Percentiles rank a stretch among this genome's conserved stretches.
phyloP scores from a whole-genome alignment of 2,113 vertebrate species.

The Lasiurus borealis region DNA sequence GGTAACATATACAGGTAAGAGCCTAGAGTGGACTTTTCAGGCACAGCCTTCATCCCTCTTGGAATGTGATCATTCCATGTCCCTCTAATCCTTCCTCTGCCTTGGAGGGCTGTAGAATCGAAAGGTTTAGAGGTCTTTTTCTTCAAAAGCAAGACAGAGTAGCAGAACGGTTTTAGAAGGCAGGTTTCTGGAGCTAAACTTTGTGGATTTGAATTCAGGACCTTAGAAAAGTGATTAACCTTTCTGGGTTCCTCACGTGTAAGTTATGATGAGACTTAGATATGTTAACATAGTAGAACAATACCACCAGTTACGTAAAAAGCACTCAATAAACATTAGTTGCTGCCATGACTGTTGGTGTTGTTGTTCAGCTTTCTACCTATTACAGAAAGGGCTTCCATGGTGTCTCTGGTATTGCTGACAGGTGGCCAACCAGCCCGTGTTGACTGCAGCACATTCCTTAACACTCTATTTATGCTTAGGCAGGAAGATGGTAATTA shows the following conservation, averaged over 20 bases:
- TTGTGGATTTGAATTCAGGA: conserved; percentile 6
- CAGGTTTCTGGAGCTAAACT: conserved; percentile 18
- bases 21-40: not conserved
- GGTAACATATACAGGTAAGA: conserved; percentile 79
- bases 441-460: not conserved
- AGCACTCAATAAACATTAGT: not conserved
- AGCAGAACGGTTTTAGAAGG: not conserved
- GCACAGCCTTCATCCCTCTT: not conserved
- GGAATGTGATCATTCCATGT: not conserved
- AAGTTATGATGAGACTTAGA: conserved; percentile 25
- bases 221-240: not conserved
- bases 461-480: not conserved
- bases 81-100: not conserved
- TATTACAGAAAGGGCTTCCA: not conserved
- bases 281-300: not conserved
- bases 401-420: not conserved
- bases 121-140: conserved; percentile 21
- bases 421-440: not conserved
- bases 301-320: not conserved
- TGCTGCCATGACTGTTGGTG: not conserved
- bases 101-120: not conserved
- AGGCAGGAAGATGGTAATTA: not conserved
- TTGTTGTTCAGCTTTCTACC: not conserved
- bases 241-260: not conserved
- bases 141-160: conserved; percentile 27